A percentile compares a stretch with the other conserved stretches of the same genome.
phyloP scores from a whole-genome alignment of 2,888 invertebrate genomes.

The Ligdia adustata region DNA sequence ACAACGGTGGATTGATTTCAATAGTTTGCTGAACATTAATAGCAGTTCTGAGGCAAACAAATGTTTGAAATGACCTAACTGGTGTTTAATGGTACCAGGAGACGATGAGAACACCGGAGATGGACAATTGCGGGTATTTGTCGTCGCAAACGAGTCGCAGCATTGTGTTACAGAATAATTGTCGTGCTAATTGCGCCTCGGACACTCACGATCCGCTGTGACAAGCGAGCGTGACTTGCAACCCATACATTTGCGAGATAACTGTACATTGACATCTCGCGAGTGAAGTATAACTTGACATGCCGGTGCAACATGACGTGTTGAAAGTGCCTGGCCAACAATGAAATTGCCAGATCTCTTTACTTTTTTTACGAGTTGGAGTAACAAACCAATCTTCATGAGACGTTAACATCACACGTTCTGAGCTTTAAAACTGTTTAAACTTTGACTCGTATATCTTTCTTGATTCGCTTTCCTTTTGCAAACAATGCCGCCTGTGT shows the following conservation, averaged over 20 bases:
- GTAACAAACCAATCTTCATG: no score
- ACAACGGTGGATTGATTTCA: slow-evolving; percentile 5
- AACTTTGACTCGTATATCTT: no score
- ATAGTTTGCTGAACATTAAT: neutral
- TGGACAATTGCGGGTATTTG: slow-evolving; percentile 26
- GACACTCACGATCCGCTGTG: slow-evolving; percentile 26
- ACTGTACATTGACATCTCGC: slow-evolving; percentile 1
- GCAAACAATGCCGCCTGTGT: no score
- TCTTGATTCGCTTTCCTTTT: no score
- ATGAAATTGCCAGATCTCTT: no score
- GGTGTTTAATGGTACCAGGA: slow-evolving; percentile 10
- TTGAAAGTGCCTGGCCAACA: no score
- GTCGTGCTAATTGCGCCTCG: slow-evolving; percentile 41
- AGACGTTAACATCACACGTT: no score
- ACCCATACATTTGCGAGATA: neutral
- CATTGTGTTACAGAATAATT: slow-evolving; percentile 46
- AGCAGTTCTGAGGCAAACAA: no score
- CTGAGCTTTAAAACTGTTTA: no score
- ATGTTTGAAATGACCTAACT: neutral
- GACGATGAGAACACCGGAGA: slow-evolving; percentile 28
- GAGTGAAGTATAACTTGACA: neutral
- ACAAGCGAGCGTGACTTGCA: slow-evolving; percentile 1
- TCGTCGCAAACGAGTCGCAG: slow-evolving; percentile 23
- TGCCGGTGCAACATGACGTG: neutral
- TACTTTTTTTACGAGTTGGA: no score